Evolutionary conservation across 2,113 vertebrate genomes (phyloP).

Genomic region (Ginglymostoma cirratum): DNA sequence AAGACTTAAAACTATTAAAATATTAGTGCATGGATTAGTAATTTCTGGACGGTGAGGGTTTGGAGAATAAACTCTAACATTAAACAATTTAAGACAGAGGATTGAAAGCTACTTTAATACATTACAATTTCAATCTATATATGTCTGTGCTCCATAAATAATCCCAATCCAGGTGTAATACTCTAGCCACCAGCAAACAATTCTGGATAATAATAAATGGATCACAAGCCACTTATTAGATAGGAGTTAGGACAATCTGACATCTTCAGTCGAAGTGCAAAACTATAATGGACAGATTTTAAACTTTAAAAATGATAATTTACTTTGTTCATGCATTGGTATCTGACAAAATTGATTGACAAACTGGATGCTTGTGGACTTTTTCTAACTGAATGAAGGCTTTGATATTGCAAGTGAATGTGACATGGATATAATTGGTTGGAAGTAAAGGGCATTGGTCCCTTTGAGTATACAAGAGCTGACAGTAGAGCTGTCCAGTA

Average conservation of each 20-base stretch:
- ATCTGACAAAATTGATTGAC: background rate
- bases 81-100: background rate
- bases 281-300: background rate
- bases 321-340: background rate
- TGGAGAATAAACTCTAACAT: background rate
- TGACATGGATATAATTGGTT: conserved; percentile 11
- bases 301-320: background rate
- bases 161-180: background rate
- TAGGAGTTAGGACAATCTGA: background rate
- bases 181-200: background rate
- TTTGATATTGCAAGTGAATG: background rate
- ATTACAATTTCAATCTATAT: background rate
- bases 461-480: background rate
- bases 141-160: background rate
- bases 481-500: background rate
- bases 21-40: background rate
- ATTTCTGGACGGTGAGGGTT: background rate
- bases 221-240: background rate
- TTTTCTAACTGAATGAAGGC: background rate
- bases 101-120: background rate
- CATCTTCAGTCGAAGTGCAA: background rate
- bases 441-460: background rate
- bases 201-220: background rate
- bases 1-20: background rate
- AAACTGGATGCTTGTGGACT: background rate